Percentiles rank a stretch among this genome's conserved stretches.
Conservation (phyloP, 2,113 vertebrate genomes). For the Eidolon helvum region DNA sequence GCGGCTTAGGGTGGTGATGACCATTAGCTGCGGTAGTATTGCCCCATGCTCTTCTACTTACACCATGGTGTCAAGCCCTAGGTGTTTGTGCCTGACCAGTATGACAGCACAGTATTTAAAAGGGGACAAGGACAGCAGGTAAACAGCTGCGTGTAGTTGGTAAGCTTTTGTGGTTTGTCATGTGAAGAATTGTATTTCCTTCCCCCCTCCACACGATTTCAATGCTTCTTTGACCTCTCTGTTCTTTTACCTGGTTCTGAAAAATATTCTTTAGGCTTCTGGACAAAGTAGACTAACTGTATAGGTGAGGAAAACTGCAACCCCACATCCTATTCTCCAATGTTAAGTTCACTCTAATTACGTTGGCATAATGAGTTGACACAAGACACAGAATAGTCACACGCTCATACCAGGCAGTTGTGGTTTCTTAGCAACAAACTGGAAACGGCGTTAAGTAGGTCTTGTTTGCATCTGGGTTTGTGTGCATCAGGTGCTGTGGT, state of each 20-base stretch:
- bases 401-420: conserved; percentile 59
- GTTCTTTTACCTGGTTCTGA: not conserved
- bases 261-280: not conserved
- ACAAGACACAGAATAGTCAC: conserved; percentile 63
- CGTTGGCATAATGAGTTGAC: conserved; percentile 58
- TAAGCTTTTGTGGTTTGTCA: not conserved
- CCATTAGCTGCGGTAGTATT: not conserved
- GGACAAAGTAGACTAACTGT: not conserved
- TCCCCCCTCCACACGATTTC: not conserved
- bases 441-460: conserved; percentile 67
- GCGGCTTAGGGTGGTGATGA: not conserved
- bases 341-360: conserved; percentile 56
- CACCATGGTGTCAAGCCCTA: not conserved
- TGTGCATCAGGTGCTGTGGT: not conserved
- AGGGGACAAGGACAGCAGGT: not conserved
- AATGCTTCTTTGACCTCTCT: not conserved
- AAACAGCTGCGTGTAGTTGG: not conserved
- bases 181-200: not conserved
- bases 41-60: not conserved
- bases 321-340: not conserved
- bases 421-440: conserved; percentile 84
- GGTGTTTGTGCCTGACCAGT: not conserved
- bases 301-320: not conserved
- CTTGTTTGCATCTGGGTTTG: conserved; percentile 46
- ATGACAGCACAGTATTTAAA: not conserved